These are phyloP conservation scores for Eretmocerus hayati DNA, from an alignment of 2,888 invertebrate species.

Conservation along the genomic window DNA sequence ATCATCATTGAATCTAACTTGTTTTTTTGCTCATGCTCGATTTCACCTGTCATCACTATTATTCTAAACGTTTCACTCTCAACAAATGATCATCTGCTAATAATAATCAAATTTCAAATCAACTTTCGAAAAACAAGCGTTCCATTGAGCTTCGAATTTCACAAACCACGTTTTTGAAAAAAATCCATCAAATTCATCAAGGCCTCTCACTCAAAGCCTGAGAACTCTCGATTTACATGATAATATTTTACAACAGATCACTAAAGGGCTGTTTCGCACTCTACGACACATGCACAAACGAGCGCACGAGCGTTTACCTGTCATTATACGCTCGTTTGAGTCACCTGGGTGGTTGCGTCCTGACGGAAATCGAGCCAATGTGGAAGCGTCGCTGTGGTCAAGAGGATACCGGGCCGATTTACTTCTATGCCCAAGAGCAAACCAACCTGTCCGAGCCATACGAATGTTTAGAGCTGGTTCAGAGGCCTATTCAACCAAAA, in stretches of 20 bases:
- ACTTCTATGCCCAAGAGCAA: conserved; percentile 34
- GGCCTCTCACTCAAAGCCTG: no score
- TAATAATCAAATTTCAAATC: no score
- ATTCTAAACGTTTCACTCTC: no score
- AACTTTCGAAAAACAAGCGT: no score
- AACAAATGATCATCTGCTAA: no score
- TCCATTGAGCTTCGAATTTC: no score
- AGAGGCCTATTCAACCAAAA: conserved; percentile 3
- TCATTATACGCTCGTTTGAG: conserved; percentile 34
- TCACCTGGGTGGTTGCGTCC: conserved; percentile 34
- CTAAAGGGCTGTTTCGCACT: conserved; percentile 24
- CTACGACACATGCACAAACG: not conserved
- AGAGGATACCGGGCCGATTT: not conserved
- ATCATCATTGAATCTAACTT: no score
- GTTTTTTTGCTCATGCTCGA: no score
- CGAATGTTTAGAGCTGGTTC: conserved; percentile 23
- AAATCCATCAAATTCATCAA: no score
- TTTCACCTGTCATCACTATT: no score
- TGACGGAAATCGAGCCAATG: conserved; percentile 33
- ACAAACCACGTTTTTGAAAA: no score
- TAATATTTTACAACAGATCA: conserved; percentile 27
- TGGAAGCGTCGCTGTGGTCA: not conserved
- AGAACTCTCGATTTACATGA: no score
- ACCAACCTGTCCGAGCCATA: conserved; percentile 30
- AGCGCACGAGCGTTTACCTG: conserved; percentile 23